These are phyloP conservation scores for Meriones unguiculatus DNA, from an alignment of 2,113 vertebrate species.

Conservation along the genomic window DNA sequence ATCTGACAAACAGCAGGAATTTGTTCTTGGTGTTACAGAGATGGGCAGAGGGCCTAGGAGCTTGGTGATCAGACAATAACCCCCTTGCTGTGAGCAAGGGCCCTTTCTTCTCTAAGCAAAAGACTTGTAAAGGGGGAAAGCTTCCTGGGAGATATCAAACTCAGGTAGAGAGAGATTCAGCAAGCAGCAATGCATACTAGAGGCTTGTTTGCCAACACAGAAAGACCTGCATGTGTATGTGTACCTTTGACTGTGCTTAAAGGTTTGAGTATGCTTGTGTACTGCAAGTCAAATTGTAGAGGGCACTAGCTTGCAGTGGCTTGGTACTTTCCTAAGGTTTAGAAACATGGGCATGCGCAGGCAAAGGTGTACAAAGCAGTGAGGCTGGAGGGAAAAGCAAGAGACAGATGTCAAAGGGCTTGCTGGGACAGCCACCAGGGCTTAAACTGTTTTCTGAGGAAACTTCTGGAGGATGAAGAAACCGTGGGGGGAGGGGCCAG, in stretches of 20 bases:
- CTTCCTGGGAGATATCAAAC: conserved; percentile 41
- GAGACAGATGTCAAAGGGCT: neutral
- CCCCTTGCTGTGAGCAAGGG: conserved; percentile 40
- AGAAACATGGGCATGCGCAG: neutral
- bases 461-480: neutral
- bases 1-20: conserved; percentile 77
- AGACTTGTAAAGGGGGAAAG: conserved; percentile 32
- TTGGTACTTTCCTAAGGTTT: neutral
- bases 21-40: conserved; percentile 71
- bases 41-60: conserved; percentile 70
- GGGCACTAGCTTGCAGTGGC: neutral
- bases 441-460: conserved; percentile 25
- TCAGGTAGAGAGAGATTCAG: neutral
- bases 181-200: neutral
- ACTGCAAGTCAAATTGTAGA: neutral
- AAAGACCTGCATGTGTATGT: neutral
- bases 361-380: neutral
- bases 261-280: neutral
- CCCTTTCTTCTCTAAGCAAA: conserved; percentile 63
- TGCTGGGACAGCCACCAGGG: neutral
- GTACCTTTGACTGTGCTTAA: neutral
- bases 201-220: neutral
- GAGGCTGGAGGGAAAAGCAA: neutral
- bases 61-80: conserved; percentile 59
- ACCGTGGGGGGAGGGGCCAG: neutral